phyloP scores from a whole-genome alignment of 2,113 vertebrate genomes.

The Melanotaenia duboulayi region DNA sequence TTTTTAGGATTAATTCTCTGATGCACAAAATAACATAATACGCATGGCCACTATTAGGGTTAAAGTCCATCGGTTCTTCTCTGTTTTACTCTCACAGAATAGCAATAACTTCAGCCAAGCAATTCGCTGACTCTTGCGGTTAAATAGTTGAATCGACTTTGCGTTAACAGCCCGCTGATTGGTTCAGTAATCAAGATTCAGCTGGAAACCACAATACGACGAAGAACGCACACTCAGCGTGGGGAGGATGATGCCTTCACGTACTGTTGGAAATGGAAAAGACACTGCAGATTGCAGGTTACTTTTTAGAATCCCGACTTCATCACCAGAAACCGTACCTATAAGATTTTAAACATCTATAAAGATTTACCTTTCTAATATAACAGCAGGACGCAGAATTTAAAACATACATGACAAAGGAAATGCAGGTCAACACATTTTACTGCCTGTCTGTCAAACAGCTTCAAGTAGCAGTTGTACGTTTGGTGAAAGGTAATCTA shows the following conservation, averaged over 20 bases:
- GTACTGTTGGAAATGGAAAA: conserved; percentile 18
- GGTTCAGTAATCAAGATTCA: conserved; percentile 5
- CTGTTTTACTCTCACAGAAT: not conserved
- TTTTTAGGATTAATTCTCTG: conserved; percentile 21
- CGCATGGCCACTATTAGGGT: not conserved
- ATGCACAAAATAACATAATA: not conserved
- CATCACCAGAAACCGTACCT: not conserved
- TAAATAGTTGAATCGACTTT: not conserved
- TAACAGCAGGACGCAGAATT: not conserved
- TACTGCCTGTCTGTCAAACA: not conserved
- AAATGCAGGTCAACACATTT: not conserved
- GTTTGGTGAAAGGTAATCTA: not conserved
- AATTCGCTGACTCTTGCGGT: not conserved
- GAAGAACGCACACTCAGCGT: conserved; percentile 7
- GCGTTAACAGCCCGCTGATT: not conserved
- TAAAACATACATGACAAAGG: not conserved
- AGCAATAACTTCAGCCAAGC: not conserved
- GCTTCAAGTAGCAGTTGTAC: not conserved
- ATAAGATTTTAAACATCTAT: not conserved
- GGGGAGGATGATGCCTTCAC: conserved; percentile 16
- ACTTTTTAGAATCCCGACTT: not conserved
- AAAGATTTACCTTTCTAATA: fast-evolving
- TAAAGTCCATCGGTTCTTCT: conserved; percentile 10
- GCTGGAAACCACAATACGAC: not conserved
- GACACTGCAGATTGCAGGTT: not conserved